Evolutionary conservation across 2,113 vertebrate species (phyloP).

Genomic region (Varanus komodoensis): DNA sequence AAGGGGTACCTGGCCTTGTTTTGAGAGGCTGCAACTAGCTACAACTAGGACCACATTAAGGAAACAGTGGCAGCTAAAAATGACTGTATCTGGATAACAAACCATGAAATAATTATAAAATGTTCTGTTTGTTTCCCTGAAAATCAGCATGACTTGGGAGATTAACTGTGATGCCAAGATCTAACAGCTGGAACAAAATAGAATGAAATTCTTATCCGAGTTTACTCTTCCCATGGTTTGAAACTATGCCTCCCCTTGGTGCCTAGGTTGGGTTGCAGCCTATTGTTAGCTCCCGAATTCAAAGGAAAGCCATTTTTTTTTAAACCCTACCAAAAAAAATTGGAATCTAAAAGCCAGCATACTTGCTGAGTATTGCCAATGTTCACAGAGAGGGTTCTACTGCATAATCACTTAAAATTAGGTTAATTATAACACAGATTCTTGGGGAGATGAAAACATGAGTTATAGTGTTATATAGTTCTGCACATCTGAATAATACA

Average conservation of each 20-base stretch:
- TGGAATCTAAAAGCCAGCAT: constrained; percentile 43
- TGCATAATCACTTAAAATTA: constrained; percentile 69
- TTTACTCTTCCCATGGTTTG: constrained; percentile 66
- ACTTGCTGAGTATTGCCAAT: constrained; percentile 36
- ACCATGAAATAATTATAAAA: constrained; percentile 73
- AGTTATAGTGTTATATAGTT: constrained; percentile 20
- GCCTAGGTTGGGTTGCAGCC: constrained; percentile 45
- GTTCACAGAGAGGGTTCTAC: constrained; percentile 47
- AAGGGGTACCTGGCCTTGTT: not conserved
- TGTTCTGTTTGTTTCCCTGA: constrained; percentile 58
- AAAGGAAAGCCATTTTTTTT: constrained; percentile 57
- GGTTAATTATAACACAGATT: constrained; percentile 71
- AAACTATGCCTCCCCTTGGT: constrained; percentile 63
- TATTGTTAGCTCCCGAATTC: constrained; percentile 64
- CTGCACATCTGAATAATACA: constrained; percentile 21
- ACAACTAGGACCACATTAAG: constrained; percentile 30
- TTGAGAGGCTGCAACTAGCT: constrained; percentile 13
- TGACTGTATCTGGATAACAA: constrained; percentile 52
- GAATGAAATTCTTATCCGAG: constrained; percentile 44
- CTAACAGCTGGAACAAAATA: constrained; percentile 62
- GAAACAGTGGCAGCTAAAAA: constrained; percentile 62
- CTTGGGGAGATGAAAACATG: not conserved
- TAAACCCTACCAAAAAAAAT: constrained; percentile 16
- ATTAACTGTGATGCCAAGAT: constrained; percentile 63
- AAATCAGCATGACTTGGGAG: constrained; percentile 65